Base-by-base conservation (phyloP, 2,797 vertebrate species). In the Macroramphosus scolopax region DNA sequence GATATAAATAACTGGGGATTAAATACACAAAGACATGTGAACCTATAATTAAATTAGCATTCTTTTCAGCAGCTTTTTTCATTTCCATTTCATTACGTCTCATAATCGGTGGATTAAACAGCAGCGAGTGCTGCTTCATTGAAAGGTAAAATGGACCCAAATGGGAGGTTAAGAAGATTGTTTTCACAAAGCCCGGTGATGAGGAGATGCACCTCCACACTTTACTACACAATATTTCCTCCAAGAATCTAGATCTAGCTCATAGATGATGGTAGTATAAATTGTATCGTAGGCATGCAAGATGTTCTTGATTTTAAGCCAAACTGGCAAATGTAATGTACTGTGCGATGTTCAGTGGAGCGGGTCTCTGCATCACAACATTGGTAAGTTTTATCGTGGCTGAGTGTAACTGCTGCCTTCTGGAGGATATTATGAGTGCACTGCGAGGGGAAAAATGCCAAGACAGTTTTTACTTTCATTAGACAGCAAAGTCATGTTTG, bases 131-230 rank as follows among this genome's bases (percentile, higher is more conserved):
- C 16, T 13, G 11, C 55, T 41, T 60, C 28, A 38, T 31, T 17
- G 50, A 38, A 47, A 37, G 34, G 16, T 63, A 52, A 74, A 77
- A 41, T 49, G 26, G 48, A 51, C 56, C 51, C 28, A 57, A 54
- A 61, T 54, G 51, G 28, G 67, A 51, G 43, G 47, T 54, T 60
- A 41, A 53, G 41, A 48, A 48, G 49, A 72, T 67, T 58, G 38
- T 25, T 9, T 75, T 15, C 5, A 38, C 39, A 51, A 58, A 54
- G 29, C 37, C 17, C 29, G 26, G 13, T 39, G 51, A 39, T 33
- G 34, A 5, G 11, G 22, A 32, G 30, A 42, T 46, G 40, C 35
- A 48, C 38, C 50, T 26, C 17, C 16, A 54, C 15, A 18, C 9
- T 57, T 65, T 44, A 48, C 52, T 51, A 35, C 34, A 26, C 14